phyloP scores from a whole-genome alignment of 2,888 invertebrate species.

The Caradrina kadenii region DNA sequence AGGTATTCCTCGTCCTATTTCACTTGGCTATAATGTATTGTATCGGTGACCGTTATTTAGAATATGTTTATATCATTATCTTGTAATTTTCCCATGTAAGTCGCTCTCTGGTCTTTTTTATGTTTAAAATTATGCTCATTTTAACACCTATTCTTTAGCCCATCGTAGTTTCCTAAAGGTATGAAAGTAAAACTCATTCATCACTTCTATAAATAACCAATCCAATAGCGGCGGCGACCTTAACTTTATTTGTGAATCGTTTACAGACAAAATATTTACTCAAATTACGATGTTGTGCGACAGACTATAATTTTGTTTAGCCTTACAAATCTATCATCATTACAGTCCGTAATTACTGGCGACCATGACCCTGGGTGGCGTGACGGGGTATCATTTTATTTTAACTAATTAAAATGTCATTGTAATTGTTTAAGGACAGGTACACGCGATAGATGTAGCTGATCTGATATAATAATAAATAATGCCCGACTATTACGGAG shows the following conservation, averaged over 20 bases:
- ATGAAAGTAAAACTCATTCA: conserved; percentile 14
- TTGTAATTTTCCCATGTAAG: too few species aligned
- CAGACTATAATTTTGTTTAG: conserved; percentile 43
- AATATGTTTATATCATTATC: too few species aligned
- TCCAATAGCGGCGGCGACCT: conserved; percentile 7
- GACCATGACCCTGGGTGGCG: conserved; percentile 51
- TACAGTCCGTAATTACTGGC: conserved; percentile 40
- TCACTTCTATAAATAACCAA: conserved; percentile 38
- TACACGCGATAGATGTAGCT: conserved; percentile 47
- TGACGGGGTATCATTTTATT: conserved; percentile 47
- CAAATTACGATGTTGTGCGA: conserved; percentile 42
- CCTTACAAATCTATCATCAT: conserved; percentile 47
- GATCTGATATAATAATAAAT: background rate
- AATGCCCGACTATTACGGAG: too few species aligned
- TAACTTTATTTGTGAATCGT: conserved; percentile 45
- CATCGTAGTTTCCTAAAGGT: too few species aligned
- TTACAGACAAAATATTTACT: conserved; percentile 52
- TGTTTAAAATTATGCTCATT: too few species aligned
- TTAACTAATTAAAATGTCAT: conserved; percentile 58
- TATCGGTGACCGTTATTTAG: too few species aligned
- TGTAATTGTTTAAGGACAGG: conserved; percentile 48
- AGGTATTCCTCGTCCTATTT: too few species aligned
- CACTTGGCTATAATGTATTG: too few species aligned
- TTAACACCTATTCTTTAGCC: too few species aligned
- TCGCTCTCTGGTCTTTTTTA: too few species aligned